Percentiles rank a stretch among this genome's conserved stretches.
Conservation (phyloP, 2,113 vertebrate genomes). For the Uria lomvia region DNA sequence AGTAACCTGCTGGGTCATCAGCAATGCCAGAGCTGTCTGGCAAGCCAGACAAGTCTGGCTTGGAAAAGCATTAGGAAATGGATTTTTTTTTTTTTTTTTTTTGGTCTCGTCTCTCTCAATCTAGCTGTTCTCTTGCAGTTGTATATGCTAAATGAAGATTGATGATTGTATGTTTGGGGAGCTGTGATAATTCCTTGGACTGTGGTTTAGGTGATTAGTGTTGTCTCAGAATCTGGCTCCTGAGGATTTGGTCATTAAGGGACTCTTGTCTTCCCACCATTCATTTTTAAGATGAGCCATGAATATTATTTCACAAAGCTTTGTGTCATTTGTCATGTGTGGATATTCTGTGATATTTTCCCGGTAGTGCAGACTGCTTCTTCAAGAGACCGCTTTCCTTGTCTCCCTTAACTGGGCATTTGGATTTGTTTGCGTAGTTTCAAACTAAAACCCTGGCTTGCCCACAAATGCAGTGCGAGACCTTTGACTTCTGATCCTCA, state of each 20-base stretch:
- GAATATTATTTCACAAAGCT: not conserved
- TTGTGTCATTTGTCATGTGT: not conserved
- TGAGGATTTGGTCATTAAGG: not conserved
- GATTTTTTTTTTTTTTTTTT: slow-evolving; percentile 12
- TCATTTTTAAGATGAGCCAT: not conserved
- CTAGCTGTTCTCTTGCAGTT: not conserved
- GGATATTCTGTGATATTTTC: not conserved
- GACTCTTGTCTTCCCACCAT: not conserved
- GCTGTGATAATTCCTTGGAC: slow-evolving; percentile 4
- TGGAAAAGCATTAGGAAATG: not conserved
- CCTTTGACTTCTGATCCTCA: not conserved
- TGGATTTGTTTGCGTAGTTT: not conserved
- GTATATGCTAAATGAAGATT: not conserved
- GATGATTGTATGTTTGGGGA: not conserved
- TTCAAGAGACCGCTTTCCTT: not conserved
- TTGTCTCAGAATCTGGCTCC: not conserved
- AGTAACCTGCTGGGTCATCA: slow-evolving; percentile 19
- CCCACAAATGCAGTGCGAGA: not conserved
- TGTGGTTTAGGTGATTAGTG: not conserved
- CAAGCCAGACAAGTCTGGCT: not conserved
- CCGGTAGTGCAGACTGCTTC: not conserved
- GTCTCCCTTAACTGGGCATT: not conserved
- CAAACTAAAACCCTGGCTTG: not conserved
- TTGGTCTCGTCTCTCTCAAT: not conserved
- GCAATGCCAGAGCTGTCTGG: not conserved